These are phyloP conservation scores for Porites rus DNA, from an alignment of 92 coral and sea anemone genomes.

Conservation along the genomic window DNA sequence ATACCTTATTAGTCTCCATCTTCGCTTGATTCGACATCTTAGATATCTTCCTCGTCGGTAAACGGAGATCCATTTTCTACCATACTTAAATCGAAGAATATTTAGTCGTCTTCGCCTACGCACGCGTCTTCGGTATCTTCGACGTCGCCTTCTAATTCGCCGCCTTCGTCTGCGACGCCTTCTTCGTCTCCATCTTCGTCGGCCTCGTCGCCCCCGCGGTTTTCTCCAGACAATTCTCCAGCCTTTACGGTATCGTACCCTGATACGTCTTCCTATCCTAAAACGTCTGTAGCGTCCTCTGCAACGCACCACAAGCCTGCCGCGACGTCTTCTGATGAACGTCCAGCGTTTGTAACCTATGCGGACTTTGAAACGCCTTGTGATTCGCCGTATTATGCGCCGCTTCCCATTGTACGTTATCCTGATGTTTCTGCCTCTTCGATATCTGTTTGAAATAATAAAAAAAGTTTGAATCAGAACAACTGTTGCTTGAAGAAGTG, in stretches of 20 bases:
- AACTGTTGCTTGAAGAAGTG: no score
- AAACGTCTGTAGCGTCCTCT: constrained; percentile 20
- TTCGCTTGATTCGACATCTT: not conserved
- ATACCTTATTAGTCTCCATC: constrained; percentile 32
- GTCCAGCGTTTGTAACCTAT: constrained; percentile 20
- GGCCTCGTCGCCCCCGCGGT: constrained; percentile 20
- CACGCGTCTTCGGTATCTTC: constrained; percentile 32
- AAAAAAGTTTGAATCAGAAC: not conserved
- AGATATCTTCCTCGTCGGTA: constrained; percentile 27
- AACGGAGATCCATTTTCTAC: constrained; percentile 15
- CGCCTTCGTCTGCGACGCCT: constrained; percentile 33
- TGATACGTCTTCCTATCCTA: constrained; percentile 3
- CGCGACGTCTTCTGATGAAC: not conserved
- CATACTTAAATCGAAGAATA: constrained; percentile 23
- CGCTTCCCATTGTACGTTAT: constrained; percentile 16
- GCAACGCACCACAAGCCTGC: constrained; percentile 13
- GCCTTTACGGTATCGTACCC: not conserved
- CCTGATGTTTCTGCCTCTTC: constrained; percentile 21
- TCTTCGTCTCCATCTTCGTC: constrained; percentile 32
- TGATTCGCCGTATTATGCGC: constrained; percentile 29
- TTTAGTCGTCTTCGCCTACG: constrained; percentile 25
- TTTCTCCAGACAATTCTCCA: constrained; percentile 4
- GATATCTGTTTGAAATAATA: constrained; percentile 14
- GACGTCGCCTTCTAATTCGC: constrained; percentile 32
- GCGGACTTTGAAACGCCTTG: constrained; percentile 25